Evolutionary conservation across 2,113 vertebrate genomes (phyloP).

Genomic region (Agapornis roseicollis): DNA sequence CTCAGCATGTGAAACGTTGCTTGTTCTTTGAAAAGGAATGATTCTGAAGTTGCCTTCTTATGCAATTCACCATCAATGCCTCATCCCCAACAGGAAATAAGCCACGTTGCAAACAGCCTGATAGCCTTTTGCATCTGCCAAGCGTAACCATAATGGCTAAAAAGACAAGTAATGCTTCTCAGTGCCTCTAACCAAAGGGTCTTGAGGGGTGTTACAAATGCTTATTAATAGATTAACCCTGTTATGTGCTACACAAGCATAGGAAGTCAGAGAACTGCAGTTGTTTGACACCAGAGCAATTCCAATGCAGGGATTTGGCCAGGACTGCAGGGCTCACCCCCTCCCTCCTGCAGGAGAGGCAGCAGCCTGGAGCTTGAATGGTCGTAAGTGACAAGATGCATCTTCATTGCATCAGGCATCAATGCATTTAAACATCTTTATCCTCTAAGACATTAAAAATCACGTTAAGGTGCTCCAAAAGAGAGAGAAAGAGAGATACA

Average conservation of each 20-base stretch:
- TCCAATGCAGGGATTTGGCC: background rate
- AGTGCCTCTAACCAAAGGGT: background rate
- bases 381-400: accelerated
- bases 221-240: background rate
- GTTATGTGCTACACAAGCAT: background rate
- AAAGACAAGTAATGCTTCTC: no score
- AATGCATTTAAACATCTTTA: background rate
- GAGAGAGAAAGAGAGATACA: no score
- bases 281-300: background rate
- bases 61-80: background rate
- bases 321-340: background rate
- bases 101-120: background rate
- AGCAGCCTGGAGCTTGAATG: background rate
- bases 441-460: background rate
- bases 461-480: background rate
- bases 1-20: background rate
- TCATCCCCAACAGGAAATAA: background rate
- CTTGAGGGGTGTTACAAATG: background rate
- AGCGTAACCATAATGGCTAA: accelerated
- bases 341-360: background rate
- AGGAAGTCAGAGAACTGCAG: background rate
- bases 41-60: background rate
- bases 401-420: background rate
- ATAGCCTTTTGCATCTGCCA: background rate
- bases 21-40: background rate